A percentile compares a stretch with the other conserved stretches of the same genome.
Conservation (phyloP, 2,888 invertebrate species). For the Leptopilina drosophilae region DNA sequence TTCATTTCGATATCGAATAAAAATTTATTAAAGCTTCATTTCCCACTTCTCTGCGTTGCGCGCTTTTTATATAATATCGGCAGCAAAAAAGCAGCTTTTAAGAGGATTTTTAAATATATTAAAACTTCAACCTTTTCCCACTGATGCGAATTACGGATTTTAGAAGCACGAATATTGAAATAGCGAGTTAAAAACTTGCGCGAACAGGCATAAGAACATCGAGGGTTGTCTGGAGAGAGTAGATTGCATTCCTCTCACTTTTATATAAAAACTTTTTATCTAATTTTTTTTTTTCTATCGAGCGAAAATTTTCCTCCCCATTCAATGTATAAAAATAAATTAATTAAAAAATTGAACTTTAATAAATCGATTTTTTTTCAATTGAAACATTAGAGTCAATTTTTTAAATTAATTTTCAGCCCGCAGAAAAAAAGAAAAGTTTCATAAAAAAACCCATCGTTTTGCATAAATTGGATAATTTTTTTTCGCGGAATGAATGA, state of each 20-base stretch:
- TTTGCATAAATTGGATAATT: too few relatives aligned
- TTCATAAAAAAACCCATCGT: too few relatives aligned
- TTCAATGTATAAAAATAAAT: too few relatives aligned
- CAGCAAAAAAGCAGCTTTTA: conserved; percentile 5
- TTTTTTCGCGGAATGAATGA: too few relatives aligned
- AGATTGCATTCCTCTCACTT: conserved; percentile 14
- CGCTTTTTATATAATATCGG: too few relatives aligned
- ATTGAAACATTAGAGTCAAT: too few relatives aligned
- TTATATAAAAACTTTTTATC: conserved; percentile 48
- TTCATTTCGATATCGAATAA: conserved; percentile 65
- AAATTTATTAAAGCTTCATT: conserved; percentile 63
- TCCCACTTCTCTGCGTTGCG: neutral
- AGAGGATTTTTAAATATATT: conserved; percentile 64
- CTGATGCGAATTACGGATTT: neutral
- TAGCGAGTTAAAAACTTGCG: conserved; percentile 29
- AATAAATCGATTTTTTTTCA: too few relatives aligned
- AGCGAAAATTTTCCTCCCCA: too few relatives aligned
- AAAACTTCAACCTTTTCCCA: conserved; percentile 59
- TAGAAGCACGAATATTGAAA: conserved; percentile 29
- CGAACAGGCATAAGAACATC: conserved; percentile 11
- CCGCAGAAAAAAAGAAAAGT: too few relatives aligned
- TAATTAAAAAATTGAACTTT: too few relatives aligned
- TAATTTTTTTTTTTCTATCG: conserved; percentile 51
- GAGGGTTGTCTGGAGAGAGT: conserved; percentile 1
- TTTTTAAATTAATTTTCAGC: too few relatives aligned